Evolutionary conservation across 2,888 invertebrate species (phyloP).

Genomic region (Macaria notata): DNA sequence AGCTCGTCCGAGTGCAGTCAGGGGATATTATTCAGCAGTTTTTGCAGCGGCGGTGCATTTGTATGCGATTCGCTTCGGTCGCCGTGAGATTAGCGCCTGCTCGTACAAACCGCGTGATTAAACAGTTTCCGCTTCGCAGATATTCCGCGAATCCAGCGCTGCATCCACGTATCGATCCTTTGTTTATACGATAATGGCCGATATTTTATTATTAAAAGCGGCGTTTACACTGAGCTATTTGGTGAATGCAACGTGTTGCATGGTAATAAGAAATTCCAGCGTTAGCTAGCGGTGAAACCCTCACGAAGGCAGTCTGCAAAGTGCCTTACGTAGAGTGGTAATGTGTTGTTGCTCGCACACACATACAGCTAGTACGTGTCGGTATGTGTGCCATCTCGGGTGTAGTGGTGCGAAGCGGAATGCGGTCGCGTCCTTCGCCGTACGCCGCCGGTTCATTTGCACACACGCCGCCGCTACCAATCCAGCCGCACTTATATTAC

Average conservation of each 20-base stretch:
- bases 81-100: slow-evolving; percentile 70
- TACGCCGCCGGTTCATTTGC: slow-evolving; percentile 75
- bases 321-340: slow-evolving; percentile 62
- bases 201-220: slow-evolving; percentile 32
- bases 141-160: slow-evolving; percentile 37
- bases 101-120: slow-evolving; percentile 65
- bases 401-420: slow-evolving; percentile 71
- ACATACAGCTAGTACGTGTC: slow-evolving; percentile 54
- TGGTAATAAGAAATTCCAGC: slow-evolving; percentile 64
- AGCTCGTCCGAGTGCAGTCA: slow-evolving; percentile 59
- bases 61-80: slow-evolving; percentile 74
- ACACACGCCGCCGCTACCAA: slow-evolving; percentile 67
- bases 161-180: slow-evolving; percentile 29
- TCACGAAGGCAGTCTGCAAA: slow-evolving; percentile 54
- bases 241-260: slow-evolving; percentile 59
- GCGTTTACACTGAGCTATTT: slow-evolving; percentile 42
- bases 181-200: slow-evolving; percentile 28
- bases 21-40: slow-evolving; percentile 75
- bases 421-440: slow-evolving; percentile 81
- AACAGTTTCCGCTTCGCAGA: slow-evolving; percentile 64
- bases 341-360: slow-evolving; percentile 50
- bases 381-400: slow-evolving; percentile 72
- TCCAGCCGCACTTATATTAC: slow-evolving; percentile 58
- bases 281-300: slow-evolving; percentile 52
- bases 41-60: slow-evolving; percentile 69